Evolutionary conservation across 2,888 invertebrate genomes (phyloP), one percentile per base, ranked within the genome.

Genomic region (Leptopterna dolabrata): DNA sequence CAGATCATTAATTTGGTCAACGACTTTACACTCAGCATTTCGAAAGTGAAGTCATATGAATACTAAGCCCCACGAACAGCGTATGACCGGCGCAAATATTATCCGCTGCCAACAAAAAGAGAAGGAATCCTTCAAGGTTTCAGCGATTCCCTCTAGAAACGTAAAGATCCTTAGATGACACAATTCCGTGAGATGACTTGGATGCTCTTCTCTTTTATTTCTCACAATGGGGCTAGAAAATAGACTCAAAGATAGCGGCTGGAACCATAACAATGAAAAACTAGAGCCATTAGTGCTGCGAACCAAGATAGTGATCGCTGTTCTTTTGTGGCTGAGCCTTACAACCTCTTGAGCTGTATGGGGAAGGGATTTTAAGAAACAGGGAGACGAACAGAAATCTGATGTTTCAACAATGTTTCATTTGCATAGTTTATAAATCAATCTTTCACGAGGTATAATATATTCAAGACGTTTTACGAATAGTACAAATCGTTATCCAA

Each of bases 301-400:
- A 76, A 76, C 29, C 76, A 76, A 76, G 76, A 76, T 76, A 76
- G 76, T 47, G 36, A 76, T 76, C 76, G 76, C 30, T n/a, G 29
- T 76, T 30, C 76, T 76, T 76, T 76, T 76, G 76, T 76, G 7
- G 47, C 13, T 47, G 47, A 3, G 14, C 13, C 7, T 47, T 47
- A 47, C 4, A 47, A 47, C 47, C 76, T 76, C 36, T 30, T 16
- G 70, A 9, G 76, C 29, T 30, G 76, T 27, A 30, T 30, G 76
- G 14, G 47, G 47, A 16, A 47, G 47, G 30, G 76, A 29, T 76
- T 76, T 76, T 30, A 76, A 29, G 30, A 19, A 71, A 71, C 13
- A 76, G 36, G 16, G 76, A 76, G 76, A 76, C 27, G n/a, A 30
- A 76, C 76, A 30, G 76, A 29, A 29, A 76, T 76, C 76, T 16